Evolutionary conservation across 2,888 invertebrate species (phyloP).

Genomic region (Halocaridina rubra): DNA sequence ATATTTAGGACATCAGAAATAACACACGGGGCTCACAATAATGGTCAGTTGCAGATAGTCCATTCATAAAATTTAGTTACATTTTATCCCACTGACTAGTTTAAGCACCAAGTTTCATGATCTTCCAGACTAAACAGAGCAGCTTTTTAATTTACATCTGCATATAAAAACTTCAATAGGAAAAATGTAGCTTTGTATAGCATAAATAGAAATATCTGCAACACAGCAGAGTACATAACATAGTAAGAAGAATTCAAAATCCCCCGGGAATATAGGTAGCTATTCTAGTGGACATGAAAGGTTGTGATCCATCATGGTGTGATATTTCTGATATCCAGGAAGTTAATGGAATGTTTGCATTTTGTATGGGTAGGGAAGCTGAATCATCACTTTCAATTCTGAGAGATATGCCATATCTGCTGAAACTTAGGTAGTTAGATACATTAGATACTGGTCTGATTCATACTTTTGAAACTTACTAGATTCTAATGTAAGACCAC

Average conservation of each 20-base stretch:
- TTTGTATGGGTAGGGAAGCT: constrained; percentile 43
- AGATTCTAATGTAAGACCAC: too few species aligned
- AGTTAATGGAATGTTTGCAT: constrained; percentile 47
- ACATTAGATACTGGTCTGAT: not conserved
- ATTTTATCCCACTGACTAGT: constrained; percentile 31
- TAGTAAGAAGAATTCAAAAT: not conserved
- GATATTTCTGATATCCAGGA: constrained; percentile 24
- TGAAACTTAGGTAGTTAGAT: not conserved
- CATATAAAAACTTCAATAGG: constrained; percentile 20
- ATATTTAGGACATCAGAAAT: constrained; percentile 29
- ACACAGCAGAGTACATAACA: not conserved
- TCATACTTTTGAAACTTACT: too few species aligned
- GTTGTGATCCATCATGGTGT: constrained; percentile 37
- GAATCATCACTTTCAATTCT: constrained; percentile 17
- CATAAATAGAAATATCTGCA: constrained; percentile 17
- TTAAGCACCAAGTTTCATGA: constrained; percentile 34
- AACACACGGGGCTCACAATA: constrained; percentile 37
- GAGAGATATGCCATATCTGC: constrained; percentile 11
- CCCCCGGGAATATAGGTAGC: constrained; percentile 44
- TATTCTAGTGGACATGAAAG: constrained; percentile 55
- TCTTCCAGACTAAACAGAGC: constrained; percentile 19
- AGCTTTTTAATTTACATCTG: not conserved
- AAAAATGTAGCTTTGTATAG: constrained; percentile 43
- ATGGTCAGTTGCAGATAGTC: constrained; percentile 32
- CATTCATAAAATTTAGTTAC: constrained; percentile 35